Conservation (phyloP, 2,888 invertebrate genomes). For the Stenodema calcarata region DNA sequence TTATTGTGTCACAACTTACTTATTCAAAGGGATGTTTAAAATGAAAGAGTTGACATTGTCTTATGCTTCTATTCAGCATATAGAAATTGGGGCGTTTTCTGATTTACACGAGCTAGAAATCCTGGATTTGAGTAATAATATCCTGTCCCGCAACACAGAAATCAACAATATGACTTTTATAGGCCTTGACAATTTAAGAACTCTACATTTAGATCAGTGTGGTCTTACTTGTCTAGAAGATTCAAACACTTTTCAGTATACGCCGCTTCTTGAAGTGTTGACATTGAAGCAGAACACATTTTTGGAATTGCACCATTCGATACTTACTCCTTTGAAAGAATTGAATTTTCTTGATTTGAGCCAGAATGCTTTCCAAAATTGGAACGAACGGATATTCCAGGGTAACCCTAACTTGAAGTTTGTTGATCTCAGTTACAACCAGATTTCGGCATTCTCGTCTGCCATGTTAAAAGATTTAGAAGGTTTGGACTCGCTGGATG, state of each 20-base stretch:
- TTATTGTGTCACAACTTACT: neutral
- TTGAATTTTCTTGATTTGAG: conserved; percentile 65
- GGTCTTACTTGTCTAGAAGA: conserved; percentile 60
- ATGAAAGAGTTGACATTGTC: conserved; percentile 24
- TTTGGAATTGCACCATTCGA: conserved; percentile 65
- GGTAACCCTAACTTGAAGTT: conserved; percentile 63
- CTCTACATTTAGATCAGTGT: conserved; percentile 21
- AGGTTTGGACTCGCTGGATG: conserved; percentile 63
- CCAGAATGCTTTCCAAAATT: conserved; percentile 66
- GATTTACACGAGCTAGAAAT: conserved; percentile 33
- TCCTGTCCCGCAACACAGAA: neutral
- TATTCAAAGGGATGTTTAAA: neutral
- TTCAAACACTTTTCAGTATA: conserved; percentile 63
- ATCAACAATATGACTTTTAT: conserved; percentile 22
- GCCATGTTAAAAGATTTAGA: conserved; percentile 68
- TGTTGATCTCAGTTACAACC: conserved; percentile 65
- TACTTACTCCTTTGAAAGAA: conserved; percentile 64
- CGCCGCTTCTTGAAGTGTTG: conserved; percentile 65
- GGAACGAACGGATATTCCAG: conserved; percentile 66
- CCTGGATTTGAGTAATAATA: conserved; percentile 49
- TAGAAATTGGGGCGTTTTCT: conserved; percentile 29
- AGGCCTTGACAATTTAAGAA: conserved; percentile 34
- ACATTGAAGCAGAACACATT: conserved; percentile 65
- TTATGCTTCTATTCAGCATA: conserved; percentile 40
- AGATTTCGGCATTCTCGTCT: conserved; percentile 66